Percentiles rank a stretch among this genome's conserved stretches.
These are phyloP conservation scores for Acanthis flammea DNA, from an alignment of 2,797 vertebrate species.

Conservation along the genomic window DNA sequence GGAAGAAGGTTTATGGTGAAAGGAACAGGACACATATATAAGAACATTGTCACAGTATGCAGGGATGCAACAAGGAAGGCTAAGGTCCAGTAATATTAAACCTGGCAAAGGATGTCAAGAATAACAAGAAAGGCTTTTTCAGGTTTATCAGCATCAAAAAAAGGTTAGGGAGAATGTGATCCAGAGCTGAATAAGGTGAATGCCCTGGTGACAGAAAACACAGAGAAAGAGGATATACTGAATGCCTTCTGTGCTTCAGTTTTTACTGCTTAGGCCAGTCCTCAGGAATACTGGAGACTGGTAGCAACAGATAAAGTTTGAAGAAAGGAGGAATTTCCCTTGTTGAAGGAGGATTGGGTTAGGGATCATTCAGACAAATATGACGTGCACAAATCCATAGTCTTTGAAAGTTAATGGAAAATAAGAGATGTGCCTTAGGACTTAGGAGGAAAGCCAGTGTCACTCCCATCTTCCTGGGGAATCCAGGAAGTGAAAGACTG, in stretches of 20 bases:
- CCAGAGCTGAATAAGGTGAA: rapidly evolving
- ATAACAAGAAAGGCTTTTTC: not conserved
- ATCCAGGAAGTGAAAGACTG: not conserved
- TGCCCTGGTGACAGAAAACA: not conserved
- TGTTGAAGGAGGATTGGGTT: not conserved
- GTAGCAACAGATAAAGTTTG: not conserved
- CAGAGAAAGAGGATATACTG: not conserved
- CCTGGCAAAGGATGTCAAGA: not conserved
- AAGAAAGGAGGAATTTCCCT: not conserved
- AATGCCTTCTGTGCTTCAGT: not conserved
- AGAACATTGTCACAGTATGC: not conserved
- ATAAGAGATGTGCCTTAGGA: not conserved
- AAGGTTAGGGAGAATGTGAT: not conserved
- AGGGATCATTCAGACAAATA: not conserved
- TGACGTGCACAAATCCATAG: not conserved
- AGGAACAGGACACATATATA: not conserved
- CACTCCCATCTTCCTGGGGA: not conserved
- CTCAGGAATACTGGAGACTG: not conserved
- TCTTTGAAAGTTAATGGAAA: not conserved
- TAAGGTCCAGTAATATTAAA: not conserved
- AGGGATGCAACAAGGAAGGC: not conserved
- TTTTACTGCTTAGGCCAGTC: not conserved
- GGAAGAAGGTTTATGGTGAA: not conserved
- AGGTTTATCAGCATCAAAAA: not conserved
- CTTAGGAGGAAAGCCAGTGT: not conserved